These are phyloP conservation scores for Lasius platythorax DNA, from an alignment of 2,888 invertebrate species.

Conservation along the genomic window DNA sequence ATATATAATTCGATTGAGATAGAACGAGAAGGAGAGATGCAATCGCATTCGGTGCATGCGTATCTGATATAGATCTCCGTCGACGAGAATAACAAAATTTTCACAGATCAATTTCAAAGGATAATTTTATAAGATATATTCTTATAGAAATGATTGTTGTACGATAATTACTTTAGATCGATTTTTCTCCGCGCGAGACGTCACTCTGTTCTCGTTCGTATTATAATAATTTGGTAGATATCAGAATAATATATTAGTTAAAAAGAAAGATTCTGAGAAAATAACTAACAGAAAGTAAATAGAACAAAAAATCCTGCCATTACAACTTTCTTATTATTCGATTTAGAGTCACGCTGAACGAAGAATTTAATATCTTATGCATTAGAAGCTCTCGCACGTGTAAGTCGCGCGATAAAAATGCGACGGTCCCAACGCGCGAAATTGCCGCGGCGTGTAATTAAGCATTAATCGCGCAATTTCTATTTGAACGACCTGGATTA, in stretches of 20 bases:
- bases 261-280: neutral
- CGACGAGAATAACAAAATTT: neutral
- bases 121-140: neutral
- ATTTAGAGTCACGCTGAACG: conserved; percentile 24
- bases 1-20: neutral
- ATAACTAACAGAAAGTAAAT: neutral
- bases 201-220: neutral
- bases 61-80: neutral
- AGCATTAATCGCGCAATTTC: conserved; percentile 54
- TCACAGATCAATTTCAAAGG: neutral
- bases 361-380: conserved; percentile 4
- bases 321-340: neutral
- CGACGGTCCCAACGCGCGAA: neutral
- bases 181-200: neutral
- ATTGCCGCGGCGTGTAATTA: conserved; percentile 39
- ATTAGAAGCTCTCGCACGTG: neutral
- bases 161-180: neutral
- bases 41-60: neutral
- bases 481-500: conserved; percentile 43
- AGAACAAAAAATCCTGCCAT: neutral
- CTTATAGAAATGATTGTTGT: neutral
- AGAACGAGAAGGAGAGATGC: neutral
- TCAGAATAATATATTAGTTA: neutral
- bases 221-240: neutral
- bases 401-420: conserved; percentile 26